Evolutionary conservation across 2,113 vertebrate genomes (phyloP).

Genomic region (Mungos mungo): DNA sequence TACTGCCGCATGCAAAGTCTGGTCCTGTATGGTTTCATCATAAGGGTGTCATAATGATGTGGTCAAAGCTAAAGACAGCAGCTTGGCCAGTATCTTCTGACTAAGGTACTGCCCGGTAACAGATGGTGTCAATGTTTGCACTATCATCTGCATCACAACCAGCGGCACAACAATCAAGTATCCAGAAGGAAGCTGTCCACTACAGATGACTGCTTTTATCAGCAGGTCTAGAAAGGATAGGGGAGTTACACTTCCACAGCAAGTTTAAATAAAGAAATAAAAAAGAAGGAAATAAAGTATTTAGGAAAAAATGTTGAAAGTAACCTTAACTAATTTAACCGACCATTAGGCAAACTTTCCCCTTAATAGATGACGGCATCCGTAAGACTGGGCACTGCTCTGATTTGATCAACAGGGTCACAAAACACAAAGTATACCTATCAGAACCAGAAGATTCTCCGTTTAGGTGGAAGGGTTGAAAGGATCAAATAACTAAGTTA

Average conservation of each 20-base stretch:
- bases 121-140: conserved; percentile 32
- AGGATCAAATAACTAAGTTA: not conserved
- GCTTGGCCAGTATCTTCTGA: conserved; percentile 9
- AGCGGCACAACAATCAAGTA: not conserved
- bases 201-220: conserved; percentile 34
- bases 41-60: not conserved
- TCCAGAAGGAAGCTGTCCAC: not conserved
- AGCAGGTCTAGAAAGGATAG: conserved; percentile 5
- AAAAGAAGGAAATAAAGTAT: not conserved
- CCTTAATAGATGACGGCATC: not conserved
- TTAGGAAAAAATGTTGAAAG: not conserved
- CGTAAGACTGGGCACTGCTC: not conserved
- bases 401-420: not conserved
- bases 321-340: conserved; percentile 26
- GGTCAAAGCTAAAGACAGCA: conserved; percentile 27
- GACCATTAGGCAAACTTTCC: not conserved
- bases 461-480: not conserved
- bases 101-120: conserved; percentile 56
- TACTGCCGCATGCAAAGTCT: not conserved
- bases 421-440: not conserved
- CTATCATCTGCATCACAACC: conserved; percentile 52
- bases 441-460: not conserved
- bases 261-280: not conserved
- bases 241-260: not conserved
- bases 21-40: not conserved